phyloP scores from a whole-genome alignment of 1,140 invertebrate species.

The Nasonia vitripennis region DNA sequence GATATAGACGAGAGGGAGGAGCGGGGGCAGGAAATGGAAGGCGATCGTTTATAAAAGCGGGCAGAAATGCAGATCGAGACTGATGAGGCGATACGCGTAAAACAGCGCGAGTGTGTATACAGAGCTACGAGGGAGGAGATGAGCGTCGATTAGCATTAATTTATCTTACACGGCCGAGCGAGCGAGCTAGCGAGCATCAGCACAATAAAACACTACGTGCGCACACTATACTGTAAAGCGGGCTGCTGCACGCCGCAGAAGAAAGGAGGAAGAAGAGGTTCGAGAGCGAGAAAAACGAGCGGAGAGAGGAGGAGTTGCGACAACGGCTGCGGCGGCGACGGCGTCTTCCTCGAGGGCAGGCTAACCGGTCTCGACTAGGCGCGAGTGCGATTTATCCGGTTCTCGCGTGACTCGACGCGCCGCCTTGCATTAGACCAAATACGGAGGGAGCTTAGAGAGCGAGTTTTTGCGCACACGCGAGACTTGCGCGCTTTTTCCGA shows the following conservation, averaged over 20 bases:
- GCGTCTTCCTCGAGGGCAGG: not conserved
- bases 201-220: conserved; percentile 38
- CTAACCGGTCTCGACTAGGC: conserved; percentile 37
- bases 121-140: conserved; percentile 27
- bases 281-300: not conserved
- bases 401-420: not conserved
- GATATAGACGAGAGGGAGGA: conserved; percentile 3
- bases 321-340: not conserved
- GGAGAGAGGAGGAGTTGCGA: not conserved
- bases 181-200: not conserved
- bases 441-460: not conserved
- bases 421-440: conserved; percentile 18
- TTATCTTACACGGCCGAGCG: conserved; percentile 54
- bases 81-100: conserved; percentile 24
- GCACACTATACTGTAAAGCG: conserved; percentile 5
- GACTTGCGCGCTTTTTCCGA: no score
- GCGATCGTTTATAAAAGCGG: conserved; percentile 13
- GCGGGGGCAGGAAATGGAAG: conserved; percentile 56
- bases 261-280: not conserved
- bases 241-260: not conserved
- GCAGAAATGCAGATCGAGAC: conserved; percentile 1
- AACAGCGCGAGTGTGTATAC: not conserved
- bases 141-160: conserved; percentile 52
- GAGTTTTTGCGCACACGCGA: not conserved
- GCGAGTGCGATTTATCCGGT: conserved; percentile 30